Conservation (phyloP, 1,140 invertebrate species). For the Rhynchophorus ferrugineus region DNA sequence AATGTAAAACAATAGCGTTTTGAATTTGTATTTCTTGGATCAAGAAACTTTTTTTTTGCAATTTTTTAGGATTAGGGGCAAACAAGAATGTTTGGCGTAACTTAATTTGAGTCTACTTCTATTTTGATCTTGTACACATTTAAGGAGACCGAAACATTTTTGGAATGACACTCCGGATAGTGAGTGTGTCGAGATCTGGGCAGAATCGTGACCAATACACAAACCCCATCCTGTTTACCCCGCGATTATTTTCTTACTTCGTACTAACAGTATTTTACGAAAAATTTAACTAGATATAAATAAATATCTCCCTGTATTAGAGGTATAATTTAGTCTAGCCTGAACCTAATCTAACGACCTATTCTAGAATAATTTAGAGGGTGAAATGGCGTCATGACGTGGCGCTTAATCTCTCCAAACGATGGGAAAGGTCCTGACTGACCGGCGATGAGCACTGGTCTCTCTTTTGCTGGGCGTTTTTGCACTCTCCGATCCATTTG, state of each 20-base stretch:
- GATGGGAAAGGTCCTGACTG: slow-evolving; percentile 43
- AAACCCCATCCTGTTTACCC: not conserved
- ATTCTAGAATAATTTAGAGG: slow-evolving; percentile 22
- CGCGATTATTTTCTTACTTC: not conserved
- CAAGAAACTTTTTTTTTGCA: slow-evolving; percentile 8
- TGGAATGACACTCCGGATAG: too few relatives aligned
- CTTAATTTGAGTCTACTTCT: too few relatives aligned
- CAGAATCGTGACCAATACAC: not conserved
- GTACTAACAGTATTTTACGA: not conserved
- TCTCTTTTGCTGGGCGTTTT: slow-evolving; percentile 22
- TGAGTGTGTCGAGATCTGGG: not conserved
- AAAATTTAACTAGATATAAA: slow-evolving; percentile 6
- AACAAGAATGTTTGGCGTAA: not conserved
- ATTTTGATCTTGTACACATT: too few relatives aligned
- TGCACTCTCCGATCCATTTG: slow-evolving; percentile 63
- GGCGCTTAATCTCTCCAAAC: slow-evolving; percentile 46
- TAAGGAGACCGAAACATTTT: too few relatives aligned
- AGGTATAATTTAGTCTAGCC: slow-evolving; percentile 14
- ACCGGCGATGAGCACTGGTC: slow-evolving; percentile 19
- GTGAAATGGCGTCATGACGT: slow-evolving; percentile 41
- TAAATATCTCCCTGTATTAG: slow-evolving; percentile 21
- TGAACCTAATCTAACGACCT: slow-evolving; percentile 2
- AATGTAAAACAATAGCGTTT: slow-evolving; percentile 19
- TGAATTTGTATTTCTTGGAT: slow-evolving; percentile 5
- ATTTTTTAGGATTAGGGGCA: not conserved